These are phyloP conservation scores for Neuroterus valhalla DNA, from an alignment of 1,140 invertebrate species.

Conservation along the genomic window DNA sequence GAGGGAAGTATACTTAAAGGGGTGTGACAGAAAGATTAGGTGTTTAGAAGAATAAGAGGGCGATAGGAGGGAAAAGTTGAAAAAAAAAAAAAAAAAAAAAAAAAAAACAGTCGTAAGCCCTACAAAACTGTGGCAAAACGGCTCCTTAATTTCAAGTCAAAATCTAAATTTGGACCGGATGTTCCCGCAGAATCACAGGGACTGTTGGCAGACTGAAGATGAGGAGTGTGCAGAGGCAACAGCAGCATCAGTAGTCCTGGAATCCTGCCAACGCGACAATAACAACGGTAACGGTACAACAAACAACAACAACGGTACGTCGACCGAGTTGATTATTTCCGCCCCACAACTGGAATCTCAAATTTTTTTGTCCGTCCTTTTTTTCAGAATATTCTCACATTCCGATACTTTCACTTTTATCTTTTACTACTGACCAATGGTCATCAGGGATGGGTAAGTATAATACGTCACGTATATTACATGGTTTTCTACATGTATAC, in stretches of 20 bases:
- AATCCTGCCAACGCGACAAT: slow-evolving; percentile 70
- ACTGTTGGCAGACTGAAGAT: slow-evolving; percentile 73
- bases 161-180: slow-evolving; percentile 65
- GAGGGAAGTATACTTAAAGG: background rate
- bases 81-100: no score
- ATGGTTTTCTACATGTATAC: no score
- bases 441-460: no score
- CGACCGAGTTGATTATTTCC: slow-evolving; percentile 52
- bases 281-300: slow-evolving; percentile 65
- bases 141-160: slow-evolving; percentile 50
- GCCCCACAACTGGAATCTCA: slow-evolving; percentile 54
- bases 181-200: slow-evolving; percentile 68
- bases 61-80: slow-evolving; percentile 29
- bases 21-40: slow-evolving; percentile 3
- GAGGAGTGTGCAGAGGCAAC: slow-evolving; percentile 72
- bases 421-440: background rate
- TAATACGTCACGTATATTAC: no score
- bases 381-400: background rate
- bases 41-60: slow-evolving; percentile 1
- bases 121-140: slow-evolving; percentile 44
- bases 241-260: slow-evolving; percentile 70
- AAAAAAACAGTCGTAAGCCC: slow-evolving; percentile 33
- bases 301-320: slow-evolving; percentile 69
- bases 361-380: background rate
- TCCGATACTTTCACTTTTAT: background rate